Evolutionary conservation across 2,888 invertebrate genomes (phyloP).

Genomic region (Odontomyia ornata): DNA sequence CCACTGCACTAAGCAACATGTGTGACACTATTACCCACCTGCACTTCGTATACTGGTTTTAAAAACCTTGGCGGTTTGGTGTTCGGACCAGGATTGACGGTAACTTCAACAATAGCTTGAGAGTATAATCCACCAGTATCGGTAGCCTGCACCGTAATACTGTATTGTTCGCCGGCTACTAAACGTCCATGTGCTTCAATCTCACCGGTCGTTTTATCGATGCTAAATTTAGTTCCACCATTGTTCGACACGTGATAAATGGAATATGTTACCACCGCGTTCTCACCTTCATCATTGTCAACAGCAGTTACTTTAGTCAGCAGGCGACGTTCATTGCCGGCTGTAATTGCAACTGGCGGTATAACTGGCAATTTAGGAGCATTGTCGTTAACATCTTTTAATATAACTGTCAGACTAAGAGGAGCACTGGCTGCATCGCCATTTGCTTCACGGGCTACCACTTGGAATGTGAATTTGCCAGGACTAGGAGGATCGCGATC

Average conservation of each 20-base stretch:
- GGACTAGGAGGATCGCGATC: constrained; percentile 89
- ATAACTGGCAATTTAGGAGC: constrained; percentile 82
- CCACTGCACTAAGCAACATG: too few relatives aligned
- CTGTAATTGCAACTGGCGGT: constrained; percentile 82
- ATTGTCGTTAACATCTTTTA: constrained; percentile 88
- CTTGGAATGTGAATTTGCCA: constrained; percentile 85
- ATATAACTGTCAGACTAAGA: constrained; percentile 76
- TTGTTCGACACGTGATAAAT: constrained; percentile 93
- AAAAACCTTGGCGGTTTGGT: constrained; percentile 83
- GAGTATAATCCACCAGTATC: constrained; percentile 82
- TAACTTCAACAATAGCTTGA: constrained; percentile 86
- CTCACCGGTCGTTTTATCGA: constrained; percentile 80
- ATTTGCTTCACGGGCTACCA: constrained; percentile 83
- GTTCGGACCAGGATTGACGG: constrained; percentile 84
- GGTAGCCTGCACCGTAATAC: constrained; percentile 84
- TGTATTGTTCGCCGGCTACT: constrained; percentile 88
- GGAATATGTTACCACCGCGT: constrained; percentile 82
- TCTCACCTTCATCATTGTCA: constrained; percentile 87
- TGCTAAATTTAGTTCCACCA: constrained; percentile 84
- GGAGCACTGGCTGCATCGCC: constrained; percentile 86
- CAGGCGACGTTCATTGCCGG: constrained; percentile 74
- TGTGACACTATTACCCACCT: constrained; percentile 65
- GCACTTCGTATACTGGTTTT: constrained; percentile 83
- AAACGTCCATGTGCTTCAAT: constrained; percentile 82
- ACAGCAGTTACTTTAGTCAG: constrained; percentile 78